Conservation (phyloP, 1,140 invertebrate species). For the Camponotus vicinus region DNA sequence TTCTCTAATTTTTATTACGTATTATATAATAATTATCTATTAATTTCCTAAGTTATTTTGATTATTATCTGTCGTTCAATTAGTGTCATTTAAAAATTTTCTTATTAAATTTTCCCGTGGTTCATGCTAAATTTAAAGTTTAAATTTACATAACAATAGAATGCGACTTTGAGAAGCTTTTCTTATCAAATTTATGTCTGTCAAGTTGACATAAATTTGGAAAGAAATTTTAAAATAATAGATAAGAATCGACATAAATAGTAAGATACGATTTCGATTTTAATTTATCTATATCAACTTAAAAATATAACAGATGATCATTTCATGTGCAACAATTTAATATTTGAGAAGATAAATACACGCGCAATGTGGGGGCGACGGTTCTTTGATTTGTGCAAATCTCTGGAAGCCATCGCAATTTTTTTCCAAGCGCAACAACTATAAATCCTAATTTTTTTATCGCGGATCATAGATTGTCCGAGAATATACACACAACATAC, state of each 20-base stretch:
- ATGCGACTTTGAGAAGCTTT: background rate
- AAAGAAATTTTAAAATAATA: background rate
- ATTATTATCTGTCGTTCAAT: background rate
- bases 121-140: background rate
- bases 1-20: background rate
- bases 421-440: background rate
- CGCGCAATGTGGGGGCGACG: background rate
- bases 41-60: background rate
- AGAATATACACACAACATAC: slow-evolving; percentile 21
- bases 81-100: background rate
- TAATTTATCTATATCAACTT: slow-evolving; percentile 2
- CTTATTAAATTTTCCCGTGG: background rate
- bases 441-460: slow-evolving; percentile 58
- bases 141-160: background rate
- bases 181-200: background rate
- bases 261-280: background rate
- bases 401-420: background rate
- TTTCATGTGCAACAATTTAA: slow-evolving; percentile 3
- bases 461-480: slow-evolving; percentile 31
- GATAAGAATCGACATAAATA: background rate
- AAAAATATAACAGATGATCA: background rate
- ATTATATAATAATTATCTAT: background rate
- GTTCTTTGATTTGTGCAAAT: slow-evolving; percentile 20
- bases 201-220: background rate
- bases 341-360: slow-evolving; percentile 25